Percentiles rank a stretch among this genome's conserved stretches.
Conservation (phyloP, 2,888 invertebrate genomes). For the Hartigia nigra region DNA sequence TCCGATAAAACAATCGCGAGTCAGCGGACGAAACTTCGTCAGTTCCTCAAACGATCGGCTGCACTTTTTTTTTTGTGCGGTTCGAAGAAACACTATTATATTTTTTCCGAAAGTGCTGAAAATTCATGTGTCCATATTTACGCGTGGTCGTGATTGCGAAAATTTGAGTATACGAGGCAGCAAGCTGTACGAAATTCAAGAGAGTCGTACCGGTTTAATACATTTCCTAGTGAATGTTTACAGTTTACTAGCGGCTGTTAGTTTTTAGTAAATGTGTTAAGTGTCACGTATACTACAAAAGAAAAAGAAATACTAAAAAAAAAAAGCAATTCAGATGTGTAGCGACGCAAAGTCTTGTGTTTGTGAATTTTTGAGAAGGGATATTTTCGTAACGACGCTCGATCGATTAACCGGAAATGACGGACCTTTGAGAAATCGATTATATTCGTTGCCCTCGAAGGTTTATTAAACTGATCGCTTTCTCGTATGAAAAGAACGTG, state of each 20-base stretch:
- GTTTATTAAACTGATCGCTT: not conserved
- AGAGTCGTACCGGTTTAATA: conserved; percentile 12
- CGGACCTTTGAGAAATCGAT: not conserved
- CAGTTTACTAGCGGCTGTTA: conserved; percentile 24
- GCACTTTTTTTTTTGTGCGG: not conserved
- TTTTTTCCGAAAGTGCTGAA: not conserved
- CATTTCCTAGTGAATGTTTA: conserved; percentile 23
- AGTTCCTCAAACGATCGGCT: not conserved
- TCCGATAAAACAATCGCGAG: not conserved
- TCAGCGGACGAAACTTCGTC: not conserved
- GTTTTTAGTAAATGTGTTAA: conserved; percentile 22
- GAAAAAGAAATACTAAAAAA: conserved; percentile 8
- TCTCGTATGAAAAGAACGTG: not conserved
- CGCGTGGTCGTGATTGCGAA: not conserved
- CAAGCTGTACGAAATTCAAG: not conserved
- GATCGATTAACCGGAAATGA: not conserved
- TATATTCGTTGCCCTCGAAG: not conserved
- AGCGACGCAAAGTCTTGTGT: conserved; percentile 4
- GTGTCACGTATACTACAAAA: conserved; percentile 20
- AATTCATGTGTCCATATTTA: not conserved
- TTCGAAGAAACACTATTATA: not conserved
- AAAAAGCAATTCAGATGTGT: conserved; percentile 13
- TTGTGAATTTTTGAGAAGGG: not conserved
- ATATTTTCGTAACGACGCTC: not conserved
- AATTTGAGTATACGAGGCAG: not conserved